Conservation (phyloP, 2,797 vertebrate species). For the Tadarida brasiliensis region DNA sequence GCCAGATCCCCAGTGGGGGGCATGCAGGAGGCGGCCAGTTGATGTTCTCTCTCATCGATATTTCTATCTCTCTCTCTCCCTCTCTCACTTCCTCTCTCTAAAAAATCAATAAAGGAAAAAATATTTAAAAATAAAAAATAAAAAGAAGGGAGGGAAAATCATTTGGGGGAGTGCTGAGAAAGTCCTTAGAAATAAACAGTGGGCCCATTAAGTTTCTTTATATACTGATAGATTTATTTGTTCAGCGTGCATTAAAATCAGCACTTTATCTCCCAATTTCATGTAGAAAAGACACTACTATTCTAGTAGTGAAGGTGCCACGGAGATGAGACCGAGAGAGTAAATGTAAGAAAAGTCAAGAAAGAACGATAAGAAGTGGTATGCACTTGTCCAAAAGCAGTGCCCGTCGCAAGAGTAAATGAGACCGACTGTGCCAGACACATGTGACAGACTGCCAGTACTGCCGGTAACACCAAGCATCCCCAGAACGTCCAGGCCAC, state of each 20-base stretch:
- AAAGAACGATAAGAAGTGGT: background rate
- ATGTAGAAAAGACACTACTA: background rate
- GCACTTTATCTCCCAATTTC: background rate
- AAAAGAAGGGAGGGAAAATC: background rate
- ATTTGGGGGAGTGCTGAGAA: background rate
- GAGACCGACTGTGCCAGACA: slow-evolving; percentile 18
- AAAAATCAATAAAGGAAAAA: too few relatives aligned
- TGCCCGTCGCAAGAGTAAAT: slow-evolving; percentile 7
- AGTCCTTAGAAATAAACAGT: background rate
- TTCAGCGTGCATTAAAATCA: background rate
- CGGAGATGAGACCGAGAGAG: background rate
- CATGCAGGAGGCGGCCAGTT: too few relatives aligned
- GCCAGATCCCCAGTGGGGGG: too few relatives aligned
- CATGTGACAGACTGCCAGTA: background rate
- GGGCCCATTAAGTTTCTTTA: background rate
- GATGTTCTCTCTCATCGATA: too few relatives aligned
- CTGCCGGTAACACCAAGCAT: background rate
- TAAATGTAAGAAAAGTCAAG: background rate
- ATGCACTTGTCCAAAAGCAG: slow-evolving; percentile 37
- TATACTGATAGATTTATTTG: background rate
- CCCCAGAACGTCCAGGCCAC: background rate
- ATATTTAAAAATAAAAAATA: too few relatives aligned
- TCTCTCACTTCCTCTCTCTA: too few relatives aligned
- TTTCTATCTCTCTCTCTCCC: too few relatives aligned
- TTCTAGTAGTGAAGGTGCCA: background rate